Evolutionary conservation across 2,888 invertebrate genomes (phyloP).

Genomic region (Argyresthia albistria): DNA sequence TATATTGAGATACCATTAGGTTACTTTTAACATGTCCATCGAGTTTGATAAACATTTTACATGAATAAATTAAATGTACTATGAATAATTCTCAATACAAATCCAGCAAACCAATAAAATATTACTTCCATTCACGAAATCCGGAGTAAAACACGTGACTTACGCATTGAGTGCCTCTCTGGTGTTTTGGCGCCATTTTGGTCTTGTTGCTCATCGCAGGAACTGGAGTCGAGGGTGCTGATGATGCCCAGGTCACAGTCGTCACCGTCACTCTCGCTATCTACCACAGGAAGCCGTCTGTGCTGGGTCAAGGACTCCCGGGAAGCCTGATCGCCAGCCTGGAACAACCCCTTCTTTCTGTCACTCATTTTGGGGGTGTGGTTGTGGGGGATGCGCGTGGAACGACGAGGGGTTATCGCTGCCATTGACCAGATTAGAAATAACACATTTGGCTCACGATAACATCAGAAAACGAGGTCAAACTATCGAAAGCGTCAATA

Average conservation of each 20-base stretch:
- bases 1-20: too few relatives aligned
- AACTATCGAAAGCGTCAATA: background rate
- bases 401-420: constrained; percentile 51
- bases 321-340: constrained; percentile 29
- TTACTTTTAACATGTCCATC: too few relatives aligned
- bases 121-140: too few relatives aligned
- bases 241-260: constrained; percentile 73
- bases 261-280: constrained; percentile 63
- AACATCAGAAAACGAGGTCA: background rate
- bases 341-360: constrained; percentile 76
- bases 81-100: background rate
- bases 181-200: constrained; percentile 44
- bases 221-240: constrained; percentile 65
- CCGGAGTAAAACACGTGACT: constrained; percentile 21
- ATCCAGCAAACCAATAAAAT: background rate
- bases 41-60: too few relatives aligned
- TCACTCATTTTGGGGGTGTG: constrained; percentile 75
- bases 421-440: constrained; percentile 29
- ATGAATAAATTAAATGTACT: background rate
- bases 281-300: constrained; percentile 49
- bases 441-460: background rate
- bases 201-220: constrained; percentile 50
- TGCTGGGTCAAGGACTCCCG: constrained; percentile 54
- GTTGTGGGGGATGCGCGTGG: constrained; percentile 39
- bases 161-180: constrained; percentile 43